Conservation (phyloP, 2,113 vertebrate species). For the Ciconia maguari region DNA sequence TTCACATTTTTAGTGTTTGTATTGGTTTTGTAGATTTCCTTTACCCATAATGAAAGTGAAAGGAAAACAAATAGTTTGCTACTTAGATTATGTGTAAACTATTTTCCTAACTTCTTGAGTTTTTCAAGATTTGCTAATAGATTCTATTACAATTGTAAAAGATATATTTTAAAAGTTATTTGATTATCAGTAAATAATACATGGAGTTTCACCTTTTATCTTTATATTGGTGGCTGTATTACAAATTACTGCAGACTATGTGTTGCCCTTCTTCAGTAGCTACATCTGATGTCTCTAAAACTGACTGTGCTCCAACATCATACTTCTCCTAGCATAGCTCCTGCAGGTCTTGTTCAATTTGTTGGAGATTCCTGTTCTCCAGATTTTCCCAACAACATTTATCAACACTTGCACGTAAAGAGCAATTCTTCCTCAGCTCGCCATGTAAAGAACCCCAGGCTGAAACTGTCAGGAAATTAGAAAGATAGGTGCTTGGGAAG, state of each 20-base stretch:
- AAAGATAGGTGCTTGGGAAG: neutral
- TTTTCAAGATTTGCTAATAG: constrained; percentile 34
- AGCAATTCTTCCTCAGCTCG: neutral
- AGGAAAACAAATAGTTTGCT: constrained; percentile 48
- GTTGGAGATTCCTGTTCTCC: neutral
- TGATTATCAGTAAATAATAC: neutral
- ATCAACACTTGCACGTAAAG: neutral
- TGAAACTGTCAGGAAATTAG: neutral
- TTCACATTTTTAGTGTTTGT: constrained; percentile 54
- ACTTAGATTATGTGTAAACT: constrained; percentile 37
- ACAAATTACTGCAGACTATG: neutral
- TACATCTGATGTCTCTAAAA: neutral
- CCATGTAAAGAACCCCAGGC: neutral
- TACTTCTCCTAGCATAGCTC: neutral
- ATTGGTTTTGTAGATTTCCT: constrained; percentile 50
- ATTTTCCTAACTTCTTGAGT: neutral
- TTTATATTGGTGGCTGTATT: neutral
- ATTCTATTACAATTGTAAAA: constrained; percentile 33
- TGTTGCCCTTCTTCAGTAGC: neutral
- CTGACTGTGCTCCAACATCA: neutral
- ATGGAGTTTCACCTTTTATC: neutral
- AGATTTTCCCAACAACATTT: neutral
- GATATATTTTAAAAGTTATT: neutral
- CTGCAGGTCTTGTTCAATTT: neutral
- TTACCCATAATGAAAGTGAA: constrained; percentile 27